A percentile compares a stretch with the other conserved stretches of the same genome.
Evolutionary conservation across 2,797 vertebrate species (phyloP).

Genomic region (Enteromius anoplus): DNA sequence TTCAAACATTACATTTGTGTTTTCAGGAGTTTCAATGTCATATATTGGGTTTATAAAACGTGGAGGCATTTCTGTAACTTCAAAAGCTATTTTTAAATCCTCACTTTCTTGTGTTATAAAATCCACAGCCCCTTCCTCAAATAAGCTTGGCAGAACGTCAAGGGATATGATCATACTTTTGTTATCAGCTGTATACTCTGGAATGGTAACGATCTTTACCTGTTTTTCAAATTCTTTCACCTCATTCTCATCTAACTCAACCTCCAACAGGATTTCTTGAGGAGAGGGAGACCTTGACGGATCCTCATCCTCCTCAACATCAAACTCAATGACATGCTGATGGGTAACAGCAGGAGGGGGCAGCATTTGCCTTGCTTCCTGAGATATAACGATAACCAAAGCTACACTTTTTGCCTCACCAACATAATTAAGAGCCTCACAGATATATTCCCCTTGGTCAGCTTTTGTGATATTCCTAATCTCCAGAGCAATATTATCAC

Average conservation of each 20-base stretch:
- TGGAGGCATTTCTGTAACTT: conserved; percentile 96
- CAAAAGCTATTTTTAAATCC: conserved; percentile 92
- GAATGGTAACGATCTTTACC: conserved; percentile 96
- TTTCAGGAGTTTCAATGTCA: conserved; percentile 85
- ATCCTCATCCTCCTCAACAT: conserved; percentile 83
- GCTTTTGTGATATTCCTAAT: conserved; percentile 80
- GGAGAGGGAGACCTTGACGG: conserved; percentile 95
- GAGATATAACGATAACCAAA: conserved; percentile 85
- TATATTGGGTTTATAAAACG: conserved; percentile 90
- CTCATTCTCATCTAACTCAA: conserved; percentile 95
- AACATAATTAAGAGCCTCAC: conserved; percentile 91
- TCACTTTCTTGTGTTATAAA: conserved; percentile 80
- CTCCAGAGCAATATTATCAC: conserved; percentile 82
- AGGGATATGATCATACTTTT: conserved; percentile 97
- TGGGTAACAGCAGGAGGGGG: conserved; percentile 91
- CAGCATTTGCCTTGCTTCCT: conserved; percentile 82
- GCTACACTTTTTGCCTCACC: conserved; percentile 93
- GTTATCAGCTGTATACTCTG: conserved; percentile 92
- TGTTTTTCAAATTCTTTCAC: conserved; percentile 97
- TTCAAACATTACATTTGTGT: conserved; percentile 87
- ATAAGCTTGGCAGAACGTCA: conserved; percentile 91
- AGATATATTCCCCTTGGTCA: conserved; percentile 92
- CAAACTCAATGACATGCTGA: conserved; percentile 97
- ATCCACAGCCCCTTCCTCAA: conserved; percentile 82
- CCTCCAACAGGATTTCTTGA: conserved; percentile 96